Percentiles rank a stretch among this genome's conserved stretches.
Evolutionary conservation across 2,113 vertebrate genomes (phyloP).

Genomic region (Trichechus manatus): DNA sequence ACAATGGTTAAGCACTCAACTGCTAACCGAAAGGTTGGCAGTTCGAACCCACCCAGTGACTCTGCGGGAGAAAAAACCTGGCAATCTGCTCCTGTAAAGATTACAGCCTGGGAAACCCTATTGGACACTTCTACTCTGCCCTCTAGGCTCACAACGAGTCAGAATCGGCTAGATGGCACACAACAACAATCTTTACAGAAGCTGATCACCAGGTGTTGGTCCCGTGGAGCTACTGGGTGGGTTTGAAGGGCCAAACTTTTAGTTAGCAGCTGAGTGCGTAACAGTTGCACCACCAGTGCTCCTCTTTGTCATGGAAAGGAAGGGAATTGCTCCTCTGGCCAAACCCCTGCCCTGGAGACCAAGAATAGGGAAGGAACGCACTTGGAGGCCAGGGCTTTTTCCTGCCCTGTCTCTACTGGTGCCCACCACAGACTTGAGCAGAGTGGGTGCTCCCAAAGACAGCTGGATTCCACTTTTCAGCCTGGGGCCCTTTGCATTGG

Average conservation of each 20-base stretch:
- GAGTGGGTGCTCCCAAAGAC: background rate
- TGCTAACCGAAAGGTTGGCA: background rate
- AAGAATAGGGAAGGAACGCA: constrained; percentile 3
- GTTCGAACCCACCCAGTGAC: background rate
- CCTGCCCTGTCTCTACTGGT: background rate
- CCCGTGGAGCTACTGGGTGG: background rate
- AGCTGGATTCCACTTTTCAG: constrained; percentile 8
- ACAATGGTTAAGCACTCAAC: background rate
- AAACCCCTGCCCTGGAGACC: constrained; percentile 41
- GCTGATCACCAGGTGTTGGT: background rate
- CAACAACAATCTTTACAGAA: background rate
- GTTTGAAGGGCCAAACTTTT: background rate
- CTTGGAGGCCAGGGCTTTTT: background rate
- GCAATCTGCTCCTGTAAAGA: background rate
- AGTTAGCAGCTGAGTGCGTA: background rate
- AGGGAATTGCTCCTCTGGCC: background rate
- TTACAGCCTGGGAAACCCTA: background rate
- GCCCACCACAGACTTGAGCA: background rate
- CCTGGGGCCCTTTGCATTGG: constrained; percentile 34
- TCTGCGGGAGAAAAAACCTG: background rate
- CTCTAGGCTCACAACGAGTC: background rate
- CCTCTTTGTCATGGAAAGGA: background rate
- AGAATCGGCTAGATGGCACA: background rate
- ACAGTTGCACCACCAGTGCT: background rate
- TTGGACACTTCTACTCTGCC: background rate